phyloP scores from a whole-genome alignment of 2,888 invertebrate genomes.

The Tribolium freemani region DNA sequence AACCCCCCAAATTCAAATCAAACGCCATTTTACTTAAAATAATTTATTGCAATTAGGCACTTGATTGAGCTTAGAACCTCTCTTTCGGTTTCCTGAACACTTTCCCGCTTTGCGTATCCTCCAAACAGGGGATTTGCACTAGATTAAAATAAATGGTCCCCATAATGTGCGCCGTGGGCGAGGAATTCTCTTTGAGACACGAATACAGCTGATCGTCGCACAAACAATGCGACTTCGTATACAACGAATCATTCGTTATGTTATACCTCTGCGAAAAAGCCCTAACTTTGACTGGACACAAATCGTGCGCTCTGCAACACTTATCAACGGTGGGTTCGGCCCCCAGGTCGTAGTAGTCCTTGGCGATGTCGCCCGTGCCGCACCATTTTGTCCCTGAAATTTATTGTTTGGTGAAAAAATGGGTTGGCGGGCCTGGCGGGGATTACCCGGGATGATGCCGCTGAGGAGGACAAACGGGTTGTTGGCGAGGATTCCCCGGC shows the following conservation, averaged over 20 bases:
- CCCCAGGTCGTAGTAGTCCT: conserved; percentile 88
- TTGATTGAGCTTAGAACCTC: conserved; percentile 32
- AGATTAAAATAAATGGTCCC: conserved; percentile 90
- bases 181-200: conserved; percentile 79
- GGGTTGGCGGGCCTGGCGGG: not conserved
- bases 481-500: conserved; percentile 70
- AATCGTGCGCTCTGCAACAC: conserved; percentile 92
- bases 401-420: too few species aligned
- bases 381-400: conserved; percentile 92
- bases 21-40: too few species aligned
- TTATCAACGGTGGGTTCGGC: conserved; percentile 79
- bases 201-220: conserved; percentile 88
- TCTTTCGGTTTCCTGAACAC: conserved; percentile 70
- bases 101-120: conserved; percentile 70
- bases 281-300: conserved; percentile 86
- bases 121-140: conserved; percentile 81
- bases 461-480: conserved; percentile 81
- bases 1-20: too few species aligned
- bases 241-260: conserved; percentile 85
- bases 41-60: not conserved
- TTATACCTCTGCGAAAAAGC: conserved; percentile 83
- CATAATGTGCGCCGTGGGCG: conserved; percentile 81
- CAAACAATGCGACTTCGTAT: conserved; percentile 90
- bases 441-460: conserved; percentile 73
- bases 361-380: conserved; percentile 90